Evolutionary conservation across 2,113 vertebrate genomes (phyloP).

Genomic region (Spheniscus mendiculus): DNA sequence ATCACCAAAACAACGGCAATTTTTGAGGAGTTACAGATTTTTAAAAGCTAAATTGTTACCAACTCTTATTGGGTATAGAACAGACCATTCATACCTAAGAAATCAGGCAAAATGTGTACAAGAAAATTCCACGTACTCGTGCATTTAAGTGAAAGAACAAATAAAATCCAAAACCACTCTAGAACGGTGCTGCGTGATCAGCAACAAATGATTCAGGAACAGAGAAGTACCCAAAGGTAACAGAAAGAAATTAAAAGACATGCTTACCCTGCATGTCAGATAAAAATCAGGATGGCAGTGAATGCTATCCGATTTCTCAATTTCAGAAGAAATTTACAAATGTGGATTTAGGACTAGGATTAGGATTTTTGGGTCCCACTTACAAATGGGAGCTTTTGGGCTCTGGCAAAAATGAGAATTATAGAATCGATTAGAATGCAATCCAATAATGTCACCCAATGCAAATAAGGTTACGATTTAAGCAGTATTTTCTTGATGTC

Average conservation of each 20-base stretch:
- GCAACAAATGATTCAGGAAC: not conserved
- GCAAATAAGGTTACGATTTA: not conserved
- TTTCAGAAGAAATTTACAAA: not conserved
- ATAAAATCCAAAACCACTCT: not conserved
- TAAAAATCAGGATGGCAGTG: not conserved
- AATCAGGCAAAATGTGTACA: not conserved
- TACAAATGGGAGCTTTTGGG: not conserved
- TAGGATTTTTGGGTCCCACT: not conserved
- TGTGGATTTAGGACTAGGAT: not conserved
- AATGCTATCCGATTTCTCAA: not conserved
- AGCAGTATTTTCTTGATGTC: not conserved
- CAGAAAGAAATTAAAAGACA: not conserved
- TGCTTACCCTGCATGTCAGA: not conserved
- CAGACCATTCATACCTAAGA: not conserved
- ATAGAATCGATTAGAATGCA: not conserved
- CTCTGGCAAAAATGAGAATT: not conserved
- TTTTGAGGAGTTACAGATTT: not conserved
- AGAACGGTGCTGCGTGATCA: rapidly evolving
- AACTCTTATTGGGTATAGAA: not conserved
- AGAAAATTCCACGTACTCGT: not conserved
- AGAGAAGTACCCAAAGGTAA: not conserved
- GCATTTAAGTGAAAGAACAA: not conserved
- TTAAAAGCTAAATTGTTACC: not conserved
- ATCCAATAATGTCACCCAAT: not conserved
- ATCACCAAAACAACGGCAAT: not conserved